Percentiles rank a stretch among this genome's conserved stretches.
Evolutionary conservation across 1,140 invertebrate species (phyloP).

Genomic region (Ostrea edulis): DNA sequence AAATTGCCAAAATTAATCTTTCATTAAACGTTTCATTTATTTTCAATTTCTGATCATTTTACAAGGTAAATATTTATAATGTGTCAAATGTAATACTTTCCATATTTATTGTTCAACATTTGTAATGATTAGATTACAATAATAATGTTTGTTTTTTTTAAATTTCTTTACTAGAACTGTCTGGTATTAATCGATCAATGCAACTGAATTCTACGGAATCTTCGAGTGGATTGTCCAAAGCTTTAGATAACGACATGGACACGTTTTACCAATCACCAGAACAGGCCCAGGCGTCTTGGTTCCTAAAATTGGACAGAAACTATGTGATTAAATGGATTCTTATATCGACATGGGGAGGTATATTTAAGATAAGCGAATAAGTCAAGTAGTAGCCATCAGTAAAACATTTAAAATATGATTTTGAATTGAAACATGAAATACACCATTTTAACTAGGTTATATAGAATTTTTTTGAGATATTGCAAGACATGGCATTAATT

Average conservation of each 20-base stretch:
- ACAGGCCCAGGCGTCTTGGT: background rate
- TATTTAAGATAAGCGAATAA: background rate
- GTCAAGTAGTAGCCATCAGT: background rate
- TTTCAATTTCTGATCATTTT: too few species aligned
- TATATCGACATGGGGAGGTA: background rate
- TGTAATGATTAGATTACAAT: too few species aligned
- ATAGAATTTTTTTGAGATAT: background rate
- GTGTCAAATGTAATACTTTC: background rate
- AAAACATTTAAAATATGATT: background rate
- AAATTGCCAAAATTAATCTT: too few species aligned
- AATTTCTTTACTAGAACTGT: background rate
- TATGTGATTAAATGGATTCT: background rate
- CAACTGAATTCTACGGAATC: background rate
- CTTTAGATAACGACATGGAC: background rate
- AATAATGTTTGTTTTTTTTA: background rate
- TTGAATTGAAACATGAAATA: background rate
- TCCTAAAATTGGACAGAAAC: background rate
- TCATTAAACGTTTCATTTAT: too few species aligned
- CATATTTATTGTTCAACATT: background rate
- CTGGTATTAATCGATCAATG: background rate
- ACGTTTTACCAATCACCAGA: background rate
- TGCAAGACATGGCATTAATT: background rate
- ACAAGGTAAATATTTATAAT: too few species aligned
- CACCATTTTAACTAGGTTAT: background rate
- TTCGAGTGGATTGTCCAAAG: background rate